Base-by-base conservation (phyloP, 1,140 invertebrate species). In the Aricia agestis region DNA sequence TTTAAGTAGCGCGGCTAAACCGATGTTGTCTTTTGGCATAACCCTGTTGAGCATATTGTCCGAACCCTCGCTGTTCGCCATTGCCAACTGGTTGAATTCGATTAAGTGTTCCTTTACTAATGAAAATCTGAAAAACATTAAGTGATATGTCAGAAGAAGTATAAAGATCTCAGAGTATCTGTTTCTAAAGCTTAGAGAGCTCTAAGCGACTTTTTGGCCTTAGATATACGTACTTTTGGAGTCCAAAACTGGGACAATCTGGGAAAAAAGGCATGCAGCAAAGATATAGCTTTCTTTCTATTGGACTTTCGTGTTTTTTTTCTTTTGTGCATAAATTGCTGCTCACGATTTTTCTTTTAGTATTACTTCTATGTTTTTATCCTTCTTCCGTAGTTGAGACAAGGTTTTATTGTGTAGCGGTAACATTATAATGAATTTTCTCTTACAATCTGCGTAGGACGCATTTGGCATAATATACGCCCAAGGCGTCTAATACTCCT, bases 1-100 rank as follows among this genome's bases (percentile, higher is more conserved):
- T 93, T 98, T 97, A 13, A 99, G 92, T 71, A 99, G 92, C 4
- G 98, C 98, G 11, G 98, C 98, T 72, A 99, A 92, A 10, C 98
- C 99, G 81, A 99, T 99, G 92, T 99, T 99, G 89, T 99, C 99
- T 86, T 99, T 99, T 15, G 98, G 99, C 98, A 99, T 99, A 19
- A 99, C 99, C 80, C 99, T 94, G 90, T 99, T 99, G 75, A 99
- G 93, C 98, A 99, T 99, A 86, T 99, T 97, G 90, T 99, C 98
- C 15, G 97, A 98, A 59, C 98, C 98, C 87, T 99, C 98, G 32
- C 98, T 98, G 90, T 98, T 99, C 6, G 98, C 97, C 97, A 99
- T 99, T 10, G 98, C 98, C 76, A 99, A 92, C 92, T 99, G 98
- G 92, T 99, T 99, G 93, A 99, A 99, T 94, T 99, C 99, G 74